These are phyloP conservation scores for Australoheros scitulus DNA, from an alignment of 2,113 vertebrate species.

Conservation along the genomic window DNA sequence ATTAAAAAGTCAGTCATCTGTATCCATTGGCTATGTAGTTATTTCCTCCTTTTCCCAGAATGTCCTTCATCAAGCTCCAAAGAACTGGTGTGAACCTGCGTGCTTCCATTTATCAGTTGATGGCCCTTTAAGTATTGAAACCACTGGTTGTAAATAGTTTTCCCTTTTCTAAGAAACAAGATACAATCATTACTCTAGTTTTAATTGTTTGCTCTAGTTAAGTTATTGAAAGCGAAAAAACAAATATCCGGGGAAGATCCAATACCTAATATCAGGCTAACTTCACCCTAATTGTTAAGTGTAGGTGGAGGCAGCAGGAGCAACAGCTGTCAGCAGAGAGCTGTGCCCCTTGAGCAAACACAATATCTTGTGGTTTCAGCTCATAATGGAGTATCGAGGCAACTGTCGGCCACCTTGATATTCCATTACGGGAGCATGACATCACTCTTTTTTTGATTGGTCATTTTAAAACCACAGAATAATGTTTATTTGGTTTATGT, in stretches of 20 bases:
- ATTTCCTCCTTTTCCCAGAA: conserved; percentile 35
- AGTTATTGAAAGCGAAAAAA: conserved; percentile 33
- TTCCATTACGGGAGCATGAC: neutral
- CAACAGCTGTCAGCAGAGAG: conserved; percentile 28
- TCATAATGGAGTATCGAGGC: neutral
- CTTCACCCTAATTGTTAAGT: conserved; percentile 20
- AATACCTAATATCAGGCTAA: conserved; percentile 19
- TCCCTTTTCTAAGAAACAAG: conserved; percentile 1
- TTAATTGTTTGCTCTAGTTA: conserved; percentile 24
- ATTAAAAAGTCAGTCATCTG: conserved; percentile 9
- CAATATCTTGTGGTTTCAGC: neutral
- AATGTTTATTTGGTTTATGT: conserved; percentile 15
- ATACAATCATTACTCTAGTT: conserved; percentile 25
- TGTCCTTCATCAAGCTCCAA: conserved; percentile 14
- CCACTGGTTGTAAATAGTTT: conserved; percentile 34
- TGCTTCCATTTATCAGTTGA: conserved; percentile 1
- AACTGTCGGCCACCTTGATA: neutral
- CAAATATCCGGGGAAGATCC: conserved; percentile 25
- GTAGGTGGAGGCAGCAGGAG: conserved; percentile 36
- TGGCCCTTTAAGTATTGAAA: conserved; percentile 26
- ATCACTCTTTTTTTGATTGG: conserved; percentile 11
- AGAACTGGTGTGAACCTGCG: neutral
- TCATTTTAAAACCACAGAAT: neutral
- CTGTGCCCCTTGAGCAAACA: conserved; percentile 27
- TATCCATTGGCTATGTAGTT: conserved; percentile 1